Percentiles rank a stretch among this genome's conserved stretches.
Conservation (phyloP, 2,797 vertebrate species). For the Pteropus rufus region DNA sequence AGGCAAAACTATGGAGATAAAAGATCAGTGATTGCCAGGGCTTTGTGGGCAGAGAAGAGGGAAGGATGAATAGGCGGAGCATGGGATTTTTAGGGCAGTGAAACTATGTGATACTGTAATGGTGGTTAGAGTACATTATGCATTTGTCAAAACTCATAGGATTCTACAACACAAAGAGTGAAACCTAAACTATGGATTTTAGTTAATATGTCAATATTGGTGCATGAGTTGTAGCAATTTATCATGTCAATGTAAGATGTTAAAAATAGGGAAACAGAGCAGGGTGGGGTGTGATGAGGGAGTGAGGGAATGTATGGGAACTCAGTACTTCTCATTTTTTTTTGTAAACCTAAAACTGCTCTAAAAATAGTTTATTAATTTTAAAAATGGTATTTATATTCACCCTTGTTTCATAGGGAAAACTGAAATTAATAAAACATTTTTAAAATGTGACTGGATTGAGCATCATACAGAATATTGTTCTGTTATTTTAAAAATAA, state of each 20-base stretch:
- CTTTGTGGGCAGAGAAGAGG: not conserved
- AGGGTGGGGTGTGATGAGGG: not conserved
- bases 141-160: not conserved
- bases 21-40: not conserved
- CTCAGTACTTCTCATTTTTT: not conserved
- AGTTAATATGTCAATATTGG: not conserved
- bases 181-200: not conserved
- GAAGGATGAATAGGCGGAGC: not conserved
- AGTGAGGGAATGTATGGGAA: not conserved
- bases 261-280: not conserved
- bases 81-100: not conserved
- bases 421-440: conserved; percentile 28
- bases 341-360: not conserved
- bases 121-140: not conserved
- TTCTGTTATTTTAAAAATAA: not conserved
- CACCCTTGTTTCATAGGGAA: not conserved
- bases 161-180: not conserved
- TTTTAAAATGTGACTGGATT: not conserved
- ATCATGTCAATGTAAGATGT: not conserved
- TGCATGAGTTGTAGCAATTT: not conserved
- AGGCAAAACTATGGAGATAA: not conserved
- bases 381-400: not conserved
- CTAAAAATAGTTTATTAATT: not conserved
- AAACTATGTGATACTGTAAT: not conserved
- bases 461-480: not conserved